Conservation (phyloP, 1,140 invertebrate species). For the Sinonovacula constricta region DNA sequence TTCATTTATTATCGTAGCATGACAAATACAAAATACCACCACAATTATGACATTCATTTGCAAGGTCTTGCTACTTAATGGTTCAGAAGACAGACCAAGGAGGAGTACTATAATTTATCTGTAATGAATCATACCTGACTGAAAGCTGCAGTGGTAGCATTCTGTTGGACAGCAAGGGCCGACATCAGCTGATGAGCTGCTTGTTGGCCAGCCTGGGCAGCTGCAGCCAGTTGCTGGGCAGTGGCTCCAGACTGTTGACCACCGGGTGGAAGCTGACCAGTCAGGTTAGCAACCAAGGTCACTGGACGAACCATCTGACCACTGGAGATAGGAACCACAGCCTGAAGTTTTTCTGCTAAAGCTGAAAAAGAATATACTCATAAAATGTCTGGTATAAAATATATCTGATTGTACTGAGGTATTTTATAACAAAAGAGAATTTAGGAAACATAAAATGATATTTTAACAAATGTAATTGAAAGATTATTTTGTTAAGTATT, state of each 20-base stretch:
- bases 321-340: slow-evolving; percentile 47
- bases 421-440: too few species aligned
- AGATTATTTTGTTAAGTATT: too few species aligned
- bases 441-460: too few species aligned
- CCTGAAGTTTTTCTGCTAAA: slow-evolving; percentile 58
- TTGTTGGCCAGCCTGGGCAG: slow-evolving; percentile 39
- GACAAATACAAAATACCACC: too few species aligned
- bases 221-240: slow-evolving; percentile 49
- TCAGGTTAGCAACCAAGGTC: slow-evolving; percentile 45
- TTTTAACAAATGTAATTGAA: too few species aligned
- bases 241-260: slow-evolving; percentile 58
- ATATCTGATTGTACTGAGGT: too few species aligned
- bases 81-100: too few species aligned
- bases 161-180: slow-evolving; percentile 40
- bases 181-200: slow-evolving; percentile 55
- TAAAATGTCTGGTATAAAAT: background rate
- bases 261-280: slow-evolving; percentile 23
- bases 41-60: too few species aligned
- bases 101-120: too few species aligned
- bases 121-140: too few species aligned
- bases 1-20: too few species aligned
- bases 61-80: too few species aligned
- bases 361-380: slow-evolving; percentile 18
- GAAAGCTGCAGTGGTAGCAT: slow-evolving; percentile 18
- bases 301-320: slow-evolving; percentile 36